phyloP scores from a whole-genome alignment of 2,113 vertebrate species.

The Pedionomus torquatus region DNA sequence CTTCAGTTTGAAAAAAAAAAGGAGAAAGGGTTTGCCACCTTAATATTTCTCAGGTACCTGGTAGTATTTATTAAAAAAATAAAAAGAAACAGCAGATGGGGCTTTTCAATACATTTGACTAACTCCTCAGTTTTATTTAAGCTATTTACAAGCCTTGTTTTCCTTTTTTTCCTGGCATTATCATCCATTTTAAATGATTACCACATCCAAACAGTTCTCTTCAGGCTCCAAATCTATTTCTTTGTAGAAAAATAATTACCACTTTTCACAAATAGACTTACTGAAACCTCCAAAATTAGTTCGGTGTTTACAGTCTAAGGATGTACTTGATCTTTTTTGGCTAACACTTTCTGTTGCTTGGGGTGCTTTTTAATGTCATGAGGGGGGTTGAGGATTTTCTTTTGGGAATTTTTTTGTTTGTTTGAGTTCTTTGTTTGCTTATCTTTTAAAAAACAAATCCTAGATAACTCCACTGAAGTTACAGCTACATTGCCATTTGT shows the following conservation, averaged over 20 bases:
- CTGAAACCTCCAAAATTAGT: background rate
- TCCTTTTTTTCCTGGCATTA: background rate
- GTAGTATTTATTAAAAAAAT: background rate
- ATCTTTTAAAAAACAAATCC: background rate
- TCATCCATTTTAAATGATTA: background rate
- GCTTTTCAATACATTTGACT: background rate
- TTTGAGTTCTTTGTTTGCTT: background rate
- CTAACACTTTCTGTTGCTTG: background rate
- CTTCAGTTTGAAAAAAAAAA: background rate
- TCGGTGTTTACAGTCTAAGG: background rate
- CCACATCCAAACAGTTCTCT: background rate
- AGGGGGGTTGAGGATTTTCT: too few species aligned
- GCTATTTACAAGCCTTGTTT: background rate
- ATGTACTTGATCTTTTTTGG: background rate
- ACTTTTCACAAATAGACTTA: background rate
- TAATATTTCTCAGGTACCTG: background rate
- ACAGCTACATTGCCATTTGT: background rate
- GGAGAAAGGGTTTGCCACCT: fast-evolving
- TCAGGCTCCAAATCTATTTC: background rate
- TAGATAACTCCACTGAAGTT: background rate
- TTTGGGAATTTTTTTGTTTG: background rate
- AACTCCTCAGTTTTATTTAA: background rate
- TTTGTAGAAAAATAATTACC: background rate
- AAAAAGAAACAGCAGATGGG: background rate
- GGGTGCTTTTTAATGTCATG: background rate